These are phyloP conservation scores for Patella ulyssiponensis DNA, from an alignment of 2,888 invertebrate species.

Conservation along the genomic window DNA sequence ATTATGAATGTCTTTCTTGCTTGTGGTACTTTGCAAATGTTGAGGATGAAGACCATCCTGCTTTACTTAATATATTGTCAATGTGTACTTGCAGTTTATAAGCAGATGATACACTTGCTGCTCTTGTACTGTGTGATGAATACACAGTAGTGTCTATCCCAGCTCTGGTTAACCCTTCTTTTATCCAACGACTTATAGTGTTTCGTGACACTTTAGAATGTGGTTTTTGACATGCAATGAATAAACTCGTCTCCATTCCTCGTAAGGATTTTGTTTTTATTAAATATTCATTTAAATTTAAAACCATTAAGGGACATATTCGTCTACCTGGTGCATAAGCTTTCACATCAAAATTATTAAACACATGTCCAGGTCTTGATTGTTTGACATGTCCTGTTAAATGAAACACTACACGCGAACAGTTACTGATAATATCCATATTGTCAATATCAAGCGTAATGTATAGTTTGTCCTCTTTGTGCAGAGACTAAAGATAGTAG, in stretches of 20 bases:
- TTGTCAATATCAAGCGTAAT: too few relatives aligned
- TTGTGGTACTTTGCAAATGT: not conserved
- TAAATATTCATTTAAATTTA: conserved; percentile 29
- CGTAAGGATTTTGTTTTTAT: conserved; percentile 25
- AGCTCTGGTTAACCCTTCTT: too few relatives aligned
- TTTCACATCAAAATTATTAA: conserved; percentile 15
- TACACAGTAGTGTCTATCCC: conserved; percentile 9
- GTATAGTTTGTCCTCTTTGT: too few relatives aligned
- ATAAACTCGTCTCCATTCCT: conserved; percentile 17
- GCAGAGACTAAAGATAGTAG: too few relatives aligned
- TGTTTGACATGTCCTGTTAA: conserved; percentile 27
- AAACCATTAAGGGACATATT: conserved; percentile 29
- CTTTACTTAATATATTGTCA: conserved; percentile 30
- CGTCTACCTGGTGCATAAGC: conserved; percentile 22
- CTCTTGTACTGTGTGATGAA: conserved; percentile 30
- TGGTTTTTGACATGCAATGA: conserved; percentile 28
- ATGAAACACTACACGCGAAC: too few relatives aligned
- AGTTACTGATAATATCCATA: too few relatives aligned
- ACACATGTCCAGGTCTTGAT: conserved; percentile 29
- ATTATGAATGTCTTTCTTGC: not conserved
- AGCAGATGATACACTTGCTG: conserved; percentile 26
- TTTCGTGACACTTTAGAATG: too few relatives aligned
- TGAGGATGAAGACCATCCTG: conserved; percentile 27
- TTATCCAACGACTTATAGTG: too few relatives aligned
- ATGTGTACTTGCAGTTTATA: conserved; percentile 16